Conservation (phyloP, 2,888 invertebrate species). For the Sarcophaga subvicina region DNA sequence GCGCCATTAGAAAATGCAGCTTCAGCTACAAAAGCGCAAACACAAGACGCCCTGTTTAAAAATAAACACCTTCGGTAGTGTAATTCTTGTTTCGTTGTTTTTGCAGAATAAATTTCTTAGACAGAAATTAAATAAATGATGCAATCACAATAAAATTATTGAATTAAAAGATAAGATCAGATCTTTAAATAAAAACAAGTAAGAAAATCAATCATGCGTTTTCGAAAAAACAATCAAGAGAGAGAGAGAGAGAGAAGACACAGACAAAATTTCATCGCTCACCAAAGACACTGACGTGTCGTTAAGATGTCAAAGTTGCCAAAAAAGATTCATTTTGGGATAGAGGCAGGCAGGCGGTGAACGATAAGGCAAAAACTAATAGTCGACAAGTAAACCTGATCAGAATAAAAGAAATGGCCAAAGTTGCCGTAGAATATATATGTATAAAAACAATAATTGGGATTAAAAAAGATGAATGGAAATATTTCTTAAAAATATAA, state of each 20-base stretch:
- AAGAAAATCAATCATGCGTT: background rate
- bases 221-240: background rate
- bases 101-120: background rate
- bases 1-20: no score
- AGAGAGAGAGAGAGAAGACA: background rate
- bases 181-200: background rate
- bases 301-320: no score
- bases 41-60: background rate
- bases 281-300: no score
- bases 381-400: no score
- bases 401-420: no score
- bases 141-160: background rate
- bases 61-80: slow-evolving; percentile 18
- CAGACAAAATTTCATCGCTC: no score
- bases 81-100: slow-evolving; percentile 5
- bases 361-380: no score
- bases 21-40: no score
- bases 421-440: no score
- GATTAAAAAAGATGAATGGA: background rate
- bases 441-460: background rate
- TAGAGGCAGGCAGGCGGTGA: no score
- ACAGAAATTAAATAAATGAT: background rate
- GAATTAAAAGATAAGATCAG: background rate
- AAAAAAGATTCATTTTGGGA: no score
- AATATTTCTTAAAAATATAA: background rate